These are phyloP conservation scores for Capitulum mitella DNA, from an alignment of 2,888 invertebrate species.

Conservation along the genomic window DNA sequence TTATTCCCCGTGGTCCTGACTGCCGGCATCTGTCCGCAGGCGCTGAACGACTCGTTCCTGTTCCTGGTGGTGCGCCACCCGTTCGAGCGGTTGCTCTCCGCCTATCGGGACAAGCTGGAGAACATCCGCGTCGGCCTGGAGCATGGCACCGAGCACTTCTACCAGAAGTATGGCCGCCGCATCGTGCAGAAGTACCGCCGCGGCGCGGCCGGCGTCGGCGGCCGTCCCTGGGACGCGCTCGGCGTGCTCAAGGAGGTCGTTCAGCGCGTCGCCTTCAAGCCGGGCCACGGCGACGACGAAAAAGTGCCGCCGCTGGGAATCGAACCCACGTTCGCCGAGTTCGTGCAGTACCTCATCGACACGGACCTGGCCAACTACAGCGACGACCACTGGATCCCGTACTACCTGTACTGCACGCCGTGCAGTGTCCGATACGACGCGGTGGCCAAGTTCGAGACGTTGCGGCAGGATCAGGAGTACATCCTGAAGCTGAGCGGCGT, in stretches of 20 bases:
- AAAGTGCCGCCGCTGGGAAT: neutral
- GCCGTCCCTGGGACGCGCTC: neutral
- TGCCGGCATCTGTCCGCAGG: constrained; percentile 52
- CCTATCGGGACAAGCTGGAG: constrained; percentile 57
- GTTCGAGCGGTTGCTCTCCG: constrained; percentile 53
- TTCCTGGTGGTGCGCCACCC: constrained; percentile 52
- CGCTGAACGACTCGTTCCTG: constrained; percentile 57
- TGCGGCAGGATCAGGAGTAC: constrained; percentile 51
- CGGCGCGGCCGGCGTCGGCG: constrained; percentile 32
- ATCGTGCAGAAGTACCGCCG: constrained; percentile 48
- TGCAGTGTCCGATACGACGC: constrained; percentile 52
- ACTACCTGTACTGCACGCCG: constrained; percentile 52
- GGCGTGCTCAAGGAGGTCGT: neutral
- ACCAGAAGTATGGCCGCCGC: constrained; percentile 47
- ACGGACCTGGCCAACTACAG: neutral
- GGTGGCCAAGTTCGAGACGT: constrained; percentile 52
- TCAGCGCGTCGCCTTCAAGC: constrained; percentile 3
- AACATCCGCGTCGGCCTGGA: constrained; percentile 43
- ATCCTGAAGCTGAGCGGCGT: constrained; percentile 43
- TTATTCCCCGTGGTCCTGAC: no score
- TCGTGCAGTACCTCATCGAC: constrained; percentile 29
- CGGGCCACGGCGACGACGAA: neutral
- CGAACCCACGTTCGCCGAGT: constrained; percentile 12
- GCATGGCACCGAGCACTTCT: constrained; percentile 50
- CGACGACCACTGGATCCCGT: constrained; percentile 57